Base-by-base conservation (phyloP, 2,888 invertebrate genomes). In the Apoda limacodes region DNA sequence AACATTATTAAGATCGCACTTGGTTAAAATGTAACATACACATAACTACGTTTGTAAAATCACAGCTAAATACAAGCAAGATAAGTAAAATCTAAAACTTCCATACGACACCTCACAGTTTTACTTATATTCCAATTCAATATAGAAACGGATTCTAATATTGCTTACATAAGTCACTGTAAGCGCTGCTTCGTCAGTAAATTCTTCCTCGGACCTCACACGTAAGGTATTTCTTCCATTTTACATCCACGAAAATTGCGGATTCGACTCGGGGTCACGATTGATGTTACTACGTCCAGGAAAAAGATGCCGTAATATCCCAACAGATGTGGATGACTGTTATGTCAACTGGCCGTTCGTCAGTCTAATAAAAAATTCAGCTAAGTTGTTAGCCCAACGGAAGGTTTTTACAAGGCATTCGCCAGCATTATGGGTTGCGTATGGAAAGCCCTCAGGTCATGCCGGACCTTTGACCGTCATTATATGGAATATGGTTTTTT, bases 331-430 rank as follows among this genome's bases (percentile, higher is more conserved):
- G 63, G 59, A 51, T 62, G 71, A 74, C 71, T 68, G 69, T 75
- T 74, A 78, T 70, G 71, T 71, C 75, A 72, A 71, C 74, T 69
- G 67, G 66, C 62, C 71, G 63, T 68, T 75, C 69, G 67, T 70
- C 52, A 64, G 74, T 70, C 74, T 74, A 76, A 78, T 80, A 80
- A 76, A 76, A 78, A 74, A 78, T 75, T 76, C 78, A 78, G 71
- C 69, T 68, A 66, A 67, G 68, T 65, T 72, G 71, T 71, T 71
- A 61, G 55, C 46, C 56, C 60, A 54, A 62, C 63, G 65, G 62
- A 67, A 67, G 75, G 71, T 64, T 49, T 58, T 67, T 60, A 56
- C 53, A 50, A 56, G 56, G 55, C 61, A 57, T 63, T 60, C 57
- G 52, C 54, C 52, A 51, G 60, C 60, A 60, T 61, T 61, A 44